These are phyloP conservation scores for Pecten maximus DNA, from an alignment of 2,888 invertebrate genomes.

Conservation along the genomic window DNA sequence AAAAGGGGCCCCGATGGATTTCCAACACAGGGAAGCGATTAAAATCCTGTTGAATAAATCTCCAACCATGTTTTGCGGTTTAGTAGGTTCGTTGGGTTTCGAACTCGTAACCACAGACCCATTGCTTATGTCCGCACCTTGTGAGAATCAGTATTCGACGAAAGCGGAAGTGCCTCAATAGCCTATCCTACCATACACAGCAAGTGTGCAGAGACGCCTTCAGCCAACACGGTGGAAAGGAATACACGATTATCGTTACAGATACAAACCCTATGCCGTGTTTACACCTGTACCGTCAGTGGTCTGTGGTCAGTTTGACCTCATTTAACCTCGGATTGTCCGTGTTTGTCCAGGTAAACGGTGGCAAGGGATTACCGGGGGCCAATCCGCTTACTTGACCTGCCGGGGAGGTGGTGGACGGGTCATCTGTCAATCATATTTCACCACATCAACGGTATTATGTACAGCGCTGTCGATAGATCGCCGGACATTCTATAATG, in stretches of 20 bases:
- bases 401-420: not conserved
- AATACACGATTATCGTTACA: no score
- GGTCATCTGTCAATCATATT: not conserved
- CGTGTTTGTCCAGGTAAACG: conserved; percentile 30
- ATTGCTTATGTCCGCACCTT: not conserved
- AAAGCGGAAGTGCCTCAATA: not conserved
- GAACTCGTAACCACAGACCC: not conserved
- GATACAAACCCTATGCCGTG: not conserved
- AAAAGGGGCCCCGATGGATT: not conserved
- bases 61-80: not conserved
- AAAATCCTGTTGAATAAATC: not conserved
- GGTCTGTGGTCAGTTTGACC: conserved; percentile 9
- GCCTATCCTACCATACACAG: not conserved
- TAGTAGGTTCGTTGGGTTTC: not conserved
- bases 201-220: not conserved
- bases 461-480: not conserved
- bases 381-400: conserved; percentile 9
- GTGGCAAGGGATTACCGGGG: not conserved
- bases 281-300: not conserved
- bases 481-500: not conserved
- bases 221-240: no score
- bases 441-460: conserved; percentile 5
- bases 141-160: not conserved
- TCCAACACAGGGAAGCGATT: not conserved
- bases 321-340: not conserved